A percentile compares a stretch with the other conserved stretches of the same genome.
phyloP scores from a whole-genome alignment of 2,888 invertebrate species.

The Pterostichus madidus region DNA sequence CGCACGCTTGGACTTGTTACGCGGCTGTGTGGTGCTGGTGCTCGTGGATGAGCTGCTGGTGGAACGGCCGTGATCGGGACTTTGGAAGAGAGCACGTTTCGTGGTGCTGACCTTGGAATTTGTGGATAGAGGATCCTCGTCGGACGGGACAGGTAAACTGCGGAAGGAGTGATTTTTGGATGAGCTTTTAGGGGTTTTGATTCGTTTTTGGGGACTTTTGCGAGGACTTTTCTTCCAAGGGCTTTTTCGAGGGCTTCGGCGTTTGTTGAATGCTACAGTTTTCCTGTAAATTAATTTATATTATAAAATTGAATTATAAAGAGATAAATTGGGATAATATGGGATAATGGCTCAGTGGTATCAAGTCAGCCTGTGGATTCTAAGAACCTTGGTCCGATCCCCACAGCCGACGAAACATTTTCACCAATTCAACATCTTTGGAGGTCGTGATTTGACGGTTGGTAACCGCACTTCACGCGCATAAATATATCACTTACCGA shows the following conservation, averaged over 20 bases:
- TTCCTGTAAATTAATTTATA: slow-evolving; percentile 7
- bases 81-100: slow-evolving; percentile 87
- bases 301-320: no score
- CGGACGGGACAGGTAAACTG: no score
- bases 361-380: no score
- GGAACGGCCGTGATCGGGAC: slow-evolving; percentile 79
- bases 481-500: no score
- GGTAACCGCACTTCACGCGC: no score
- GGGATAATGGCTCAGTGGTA: no score
- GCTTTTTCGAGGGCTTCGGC: slow-evolving; percentile 74
- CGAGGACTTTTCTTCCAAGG: slow-evolving; percentile 78
- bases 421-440: no score
- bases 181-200: slow-evolving; percentile 75
- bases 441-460: no score
- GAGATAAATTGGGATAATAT: no score
- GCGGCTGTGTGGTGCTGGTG: slow-evolving; percentile 78
- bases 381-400: no score
- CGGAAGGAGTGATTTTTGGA: slow-evolving; percentile 72
- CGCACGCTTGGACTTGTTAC: slow-evolving; percentile 81
- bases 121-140: slow-evolving; percentile 72
- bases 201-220: slow-evolving; percentile 78
- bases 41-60: slow-evolving; percentile 71
- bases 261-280: slow-evolving; percentile 15
- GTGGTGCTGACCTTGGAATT: slow-evolving; percentile 72
- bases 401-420: no score